Conservation (phyloP, 1,140 invertebrate species). For the Brachionus manjavacas region DNA sequence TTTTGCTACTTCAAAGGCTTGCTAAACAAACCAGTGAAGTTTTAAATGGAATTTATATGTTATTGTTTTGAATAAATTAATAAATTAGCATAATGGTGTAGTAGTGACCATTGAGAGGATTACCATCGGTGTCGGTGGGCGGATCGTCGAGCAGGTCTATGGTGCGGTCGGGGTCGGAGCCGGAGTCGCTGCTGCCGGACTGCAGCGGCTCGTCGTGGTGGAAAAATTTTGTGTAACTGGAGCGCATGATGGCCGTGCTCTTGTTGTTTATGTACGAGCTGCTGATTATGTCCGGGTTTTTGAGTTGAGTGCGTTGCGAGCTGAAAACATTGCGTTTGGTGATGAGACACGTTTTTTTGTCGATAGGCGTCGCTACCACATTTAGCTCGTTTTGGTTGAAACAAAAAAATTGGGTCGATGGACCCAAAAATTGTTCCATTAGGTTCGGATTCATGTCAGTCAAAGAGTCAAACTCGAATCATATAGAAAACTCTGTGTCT, state of each 20-base stretch:
- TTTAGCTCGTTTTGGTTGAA: slow-evolving; percentile 37
- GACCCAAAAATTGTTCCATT: slow-evolving; percentile 43
- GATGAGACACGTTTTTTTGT: slow-evolving; percentile 24
- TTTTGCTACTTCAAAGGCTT: not conserved
- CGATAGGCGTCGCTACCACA: not conserved
- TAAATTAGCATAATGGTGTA: not conserved
- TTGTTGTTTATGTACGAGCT: slow-evolving; percentile 20
- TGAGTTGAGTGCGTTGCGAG: not conserved
- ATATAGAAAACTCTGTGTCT: not conserved
- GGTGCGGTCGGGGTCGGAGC: not conserved
- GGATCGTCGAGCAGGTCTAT: not conserved
- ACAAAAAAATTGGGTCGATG: slow-evolving; percentile 43
- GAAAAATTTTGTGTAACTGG: slow-evolving; percentile 5
- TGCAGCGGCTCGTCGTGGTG: not conserved
- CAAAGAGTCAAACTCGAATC: not conserved
- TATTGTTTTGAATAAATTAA: no score
- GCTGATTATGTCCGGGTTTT: slow-evolving; percentile 19
- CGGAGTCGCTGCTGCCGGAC: not conserved
- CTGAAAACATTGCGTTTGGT: slow-evolving; percentile 28
- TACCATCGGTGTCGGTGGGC: not conserved
- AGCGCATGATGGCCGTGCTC: not conserved
- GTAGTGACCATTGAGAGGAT: not conserved
- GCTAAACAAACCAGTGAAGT: not conserved
- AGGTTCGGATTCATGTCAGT: slow-evolving; percentile 36
- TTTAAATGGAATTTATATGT: no score